Evolutionary conservation across 2,113 vertebrate species (phyloP), one percentile per base, ranked within the genome.

Genomic region (Willisornis vidua): DNA sequence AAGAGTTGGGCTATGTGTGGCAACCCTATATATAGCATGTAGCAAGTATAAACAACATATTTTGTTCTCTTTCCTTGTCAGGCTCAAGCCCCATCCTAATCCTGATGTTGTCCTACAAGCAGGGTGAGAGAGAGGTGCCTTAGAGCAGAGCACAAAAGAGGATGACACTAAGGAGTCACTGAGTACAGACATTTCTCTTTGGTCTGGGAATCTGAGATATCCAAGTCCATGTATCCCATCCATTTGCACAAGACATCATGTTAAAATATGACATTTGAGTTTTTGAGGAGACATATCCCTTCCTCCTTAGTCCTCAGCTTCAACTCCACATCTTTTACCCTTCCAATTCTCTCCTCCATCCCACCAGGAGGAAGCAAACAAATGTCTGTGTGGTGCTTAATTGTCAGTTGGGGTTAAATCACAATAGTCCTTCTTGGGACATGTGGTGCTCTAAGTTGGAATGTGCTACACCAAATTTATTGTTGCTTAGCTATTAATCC

Each of bases 351-450:
- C 22, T 37, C 10, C 5, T 15, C 12, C 54, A n/a, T 43, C 19
- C 16, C 19, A 29, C 26, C 14, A 1, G 18, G 7, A 45, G 10
- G 7, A 33, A 35, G 9, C 9, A 3, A 67, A 2, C 2, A 5
- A 63, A 33, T 7, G 23, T 12, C 41, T 78, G 52, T 61, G 52
- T 10, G 52, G 6, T 49, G 46, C 35, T 29, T 29, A 55, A 31
- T 43, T 59, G 18, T 28, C 11, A 14, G 5, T 25, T 48, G 65
- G 25, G 14, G 1, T 71, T 12, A 59, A 72, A 58, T 29, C 16
- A 63, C 9, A 31, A 12, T 23, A 70, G 61, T 31, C 54, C 16
- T 59, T 54, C n/a, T 29, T 43, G 19, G 62, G 39, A 31, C 39
- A 14, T 16, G 8, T 43, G 25, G 14, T 62, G 17, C 29, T 76